Conservation (phyloP, 2,797 vertebrate genomes). For the Tympanoctomys barrerae region DNA sequence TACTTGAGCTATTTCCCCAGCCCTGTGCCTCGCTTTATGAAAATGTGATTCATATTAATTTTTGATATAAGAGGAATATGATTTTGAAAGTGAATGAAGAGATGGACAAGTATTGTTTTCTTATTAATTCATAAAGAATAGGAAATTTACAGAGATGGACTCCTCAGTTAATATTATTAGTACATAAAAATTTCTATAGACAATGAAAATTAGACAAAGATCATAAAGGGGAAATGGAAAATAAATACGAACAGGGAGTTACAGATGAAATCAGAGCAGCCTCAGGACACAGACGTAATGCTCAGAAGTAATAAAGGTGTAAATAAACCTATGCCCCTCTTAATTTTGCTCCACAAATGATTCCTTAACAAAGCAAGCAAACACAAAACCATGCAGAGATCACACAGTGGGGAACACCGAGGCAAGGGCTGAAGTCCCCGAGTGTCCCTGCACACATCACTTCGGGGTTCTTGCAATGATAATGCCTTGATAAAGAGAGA, state of each 20-base stretch:
- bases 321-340: neutral
- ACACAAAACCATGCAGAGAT: neutral
- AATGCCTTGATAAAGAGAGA: neutral
- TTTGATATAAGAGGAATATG: neutral
- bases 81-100: slow-evolving; percentile 1
- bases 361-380: neutral
- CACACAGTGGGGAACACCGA: neutral
- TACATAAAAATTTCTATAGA: neutral
- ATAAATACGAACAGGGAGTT: neutral
- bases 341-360: neutral
- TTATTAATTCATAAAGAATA: neutral
- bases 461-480: neutral
- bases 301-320: neutral
- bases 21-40: neutral
- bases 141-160: neutral
- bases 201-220: neutral
- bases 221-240: neutral
- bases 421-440: neutral
- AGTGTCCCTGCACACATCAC: neutral
- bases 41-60: neutral
- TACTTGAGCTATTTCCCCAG: too few species aligned
- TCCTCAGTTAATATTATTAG: neutral
- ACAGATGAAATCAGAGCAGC: neutral
- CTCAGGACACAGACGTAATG: neutral
- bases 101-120: neutral